Evolutionary conservation across 1,140 invertebrate species (phyloP), one percentile per base, ranked within the genome.

Genomic region (Elymnias hypermnestra): DNA sequence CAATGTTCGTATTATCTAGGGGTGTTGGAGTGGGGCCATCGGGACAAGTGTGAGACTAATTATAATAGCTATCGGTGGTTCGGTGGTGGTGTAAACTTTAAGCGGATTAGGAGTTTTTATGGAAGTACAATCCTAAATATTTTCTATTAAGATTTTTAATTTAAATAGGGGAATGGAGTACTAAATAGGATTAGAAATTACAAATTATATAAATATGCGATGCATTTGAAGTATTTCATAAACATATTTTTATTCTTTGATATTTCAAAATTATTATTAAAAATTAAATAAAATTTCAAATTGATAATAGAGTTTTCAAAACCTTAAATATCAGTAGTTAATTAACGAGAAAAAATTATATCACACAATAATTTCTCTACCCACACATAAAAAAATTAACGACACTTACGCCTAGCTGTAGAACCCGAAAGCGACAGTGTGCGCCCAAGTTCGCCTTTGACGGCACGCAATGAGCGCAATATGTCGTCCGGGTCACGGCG

Each of bases 401-500:
- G 15, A 23, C 12, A 36, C 82, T 82, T 74, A 83, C 82, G 79
- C 60, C 76, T 67, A 55, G 82, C 82, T 28, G 79, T 83, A 43
- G 82, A 85, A 63, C 91, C 88, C 63, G 89, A 90, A 41, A 94
- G 87, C 63, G 92, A 94, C 89, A 94, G 92, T 22, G 93, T 94
- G 26, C 93, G 89, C 36, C 91, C 92, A 5, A 94, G 87, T 70
- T 94, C 93, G 41, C 92, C 93, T 66, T 94, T 93, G 26, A 92
- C 92, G 35, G 92, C 92, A 65, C 94, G 94, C 50, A 94, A 78
- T 28, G 90, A 92, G 60, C 92, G 92, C 40, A 94, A 68, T 53
- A 95, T 94, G 76, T 95, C 93, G 63, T 95, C 93, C 0, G 93
- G 93, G 79, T 95, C 93, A 57, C 93, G 89, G 14, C 92, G 89